Base-by-base conservation (phyloP, 2,797 vertebrate genomes). In the Anas georgica region DNA sequence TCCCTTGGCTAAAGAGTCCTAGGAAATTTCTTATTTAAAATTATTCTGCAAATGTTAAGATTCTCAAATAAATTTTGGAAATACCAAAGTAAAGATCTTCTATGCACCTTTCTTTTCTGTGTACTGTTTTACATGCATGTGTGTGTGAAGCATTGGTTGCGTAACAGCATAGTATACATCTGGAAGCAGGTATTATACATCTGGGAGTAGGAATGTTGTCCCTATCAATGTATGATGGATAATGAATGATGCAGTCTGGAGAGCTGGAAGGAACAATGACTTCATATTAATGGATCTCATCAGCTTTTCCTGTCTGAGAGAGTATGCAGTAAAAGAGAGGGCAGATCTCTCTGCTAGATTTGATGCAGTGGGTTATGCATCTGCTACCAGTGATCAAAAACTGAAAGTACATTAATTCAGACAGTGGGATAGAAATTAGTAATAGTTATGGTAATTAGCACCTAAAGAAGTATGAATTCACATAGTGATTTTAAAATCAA, bases 361-460 rank as follows among this genome's bases (percentile, higher is more conserved):
- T 46, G 29, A 72, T 23, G 15, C 2, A 3, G 29, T n/a, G 7
- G 0, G 35, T 84, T 84, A 33, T 0, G 0, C 59, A 43, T 77
- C 58, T 76, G 39, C 39, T 80, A 29, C 45, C 35, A 63, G 14
- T 33, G 45, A 39, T 59, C 46, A 33, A 69, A 91, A 68, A 69
- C 11, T 52, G 21, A 75, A 87, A 64, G 20, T 69, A 35, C 10
- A 5, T 77, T 80, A 69, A 35, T 85, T 80, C 23, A 75, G 64
- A 46, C 39, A 6, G 1, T 26, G 29, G 48, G 39, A 22, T 88
- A 43, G 29, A 82, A 56, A 66, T 88, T 41, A 75, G 8, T 70
- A 59, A 45, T 45, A 63, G 31, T 55, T 31, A 67, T 18, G 31
- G 28, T 84, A 35, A 73, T 75, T 64, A 83, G 10, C 33, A 22